These are phyloP conservation scores for Melieria picta DNA, from an alignment of 2,888 invertebrate species.

Conservation along the genomic window DNA sequence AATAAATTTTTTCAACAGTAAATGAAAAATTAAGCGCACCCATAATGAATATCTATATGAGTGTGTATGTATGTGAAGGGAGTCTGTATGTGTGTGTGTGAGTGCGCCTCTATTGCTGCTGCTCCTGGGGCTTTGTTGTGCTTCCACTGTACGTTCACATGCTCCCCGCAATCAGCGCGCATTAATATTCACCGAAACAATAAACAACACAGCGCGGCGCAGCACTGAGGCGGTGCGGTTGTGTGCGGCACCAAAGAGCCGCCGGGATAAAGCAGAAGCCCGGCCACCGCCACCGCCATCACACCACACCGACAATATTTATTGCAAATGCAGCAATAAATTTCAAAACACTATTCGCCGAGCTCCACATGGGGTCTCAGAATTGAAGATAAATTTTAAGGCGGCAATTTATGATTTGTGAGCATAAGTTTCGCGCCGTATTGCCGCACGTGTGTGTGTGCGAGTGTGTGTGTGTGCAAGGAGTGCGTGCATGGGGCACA, in stretches of 20 bases:
- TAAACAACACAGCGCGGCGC: constrained; percentile 48
- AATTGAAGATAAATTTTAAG: constrained; percentile 66
- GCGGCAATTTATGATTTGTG: constrained; percentile 67
- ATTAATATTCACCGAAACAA: constrained; percentile 62
- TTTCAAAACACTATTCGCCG: constrained; percentile 54
- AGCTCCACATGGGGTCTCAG: constrained; percentile 54
- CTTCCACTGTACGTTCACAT: constrained; percentile 14
- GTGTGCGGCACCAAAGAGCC: constrained; percentile 13
- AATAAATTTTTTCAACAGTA: constrained; percentile 59
- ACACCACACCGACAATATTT: constrained; percentile 56
- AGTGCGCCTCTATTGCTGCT: neutral
- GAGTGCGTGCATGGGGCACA: constrained; percentile 3
- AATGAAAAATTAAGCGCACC: constrained; percentile 53
- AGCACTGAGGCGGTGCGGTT: constrained; percentile 17
- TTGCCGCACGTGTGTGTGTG: neutral
- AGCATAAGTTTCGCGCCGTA: constrained; percentile 43
- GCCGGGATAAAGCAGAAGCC: neutral
- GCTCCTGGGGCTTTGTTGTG: constrained; percentile 21
- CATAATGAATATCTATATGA: constrained; percentile 5
- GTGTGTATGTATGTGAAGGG: no score
- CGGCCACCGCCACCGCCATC: constrained; percentile 2
- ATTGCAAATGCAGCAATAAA: constrained; percentile 63
- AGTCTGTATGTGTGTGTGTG: no score
- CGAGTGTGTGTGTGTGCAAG: constrained; percentile 13
- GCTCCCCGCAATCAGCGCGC: constrained; percentile 47